Conservation (phyloP, 2,113 vertebrate genomes). For the Prietella phreatophila region DNA sequence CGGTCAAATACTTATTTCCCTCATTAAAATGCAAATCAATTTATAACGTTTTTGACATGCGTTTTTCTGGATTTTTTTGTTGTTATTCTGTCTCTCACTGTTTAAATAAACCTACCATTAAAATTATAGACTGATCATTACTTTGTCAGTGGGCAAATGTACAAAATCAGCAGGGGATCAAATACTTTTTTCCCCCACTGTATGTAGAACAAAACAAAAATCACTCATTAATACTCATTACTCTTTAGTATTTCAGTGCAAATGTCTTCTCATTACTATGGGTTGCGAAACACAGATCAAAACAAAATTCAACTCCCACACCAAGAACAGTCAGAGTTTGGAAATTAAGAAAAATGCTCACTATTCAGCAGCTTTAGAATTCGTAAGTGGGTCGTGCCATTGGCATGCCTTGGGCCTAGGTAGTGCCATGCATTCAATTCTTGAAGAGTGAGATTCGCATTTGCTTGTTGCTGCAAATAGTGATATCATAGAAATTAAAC, state of each 20-base stretch:
- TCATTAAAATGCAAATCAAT: too few species aligned
- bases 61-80: too few species aligned
- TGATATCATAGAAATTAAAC: constrained; percentile 87
- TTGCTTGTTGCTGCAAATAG: constrained; percentile 67
- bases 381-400: constrained; percentile 86
- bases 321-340: constrained; percentile 51
- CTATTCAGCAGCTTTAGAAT: constrained; percentile 86
- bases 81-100: too few species aligned
- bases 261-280: background rate
- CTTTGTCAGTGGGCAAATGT: too few species aligned
- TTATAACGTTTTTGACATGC: too few species aligned
- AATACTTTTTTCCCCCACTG: too few species aligned
- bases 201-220: background rate
- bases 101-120: too few species aligned
- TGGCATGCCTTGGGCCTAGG: constrained; percentile 86
- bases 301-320: too few species aligned
- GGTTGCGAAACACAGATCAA: background rate
- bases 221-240: background rate
- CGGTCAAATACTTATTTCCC: too few species aligned
- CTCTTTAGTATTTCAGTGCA: background rate
- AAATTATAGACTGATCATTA: too few species aligned
- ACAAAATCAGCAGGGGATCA: too few species aligned
- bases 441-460: constrained; percentile 80
- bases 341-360: constrained; percentile 87
- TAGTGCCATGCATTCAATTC: constrained; percentile 82